Percentiles rank a stretch among this genome's conserved stretches.
These are phyloP conservation scores for Macropus fuliginosus DNA, from an alignment of 2,797 vertebrate species.

Conservation along the genomic window DNA sequence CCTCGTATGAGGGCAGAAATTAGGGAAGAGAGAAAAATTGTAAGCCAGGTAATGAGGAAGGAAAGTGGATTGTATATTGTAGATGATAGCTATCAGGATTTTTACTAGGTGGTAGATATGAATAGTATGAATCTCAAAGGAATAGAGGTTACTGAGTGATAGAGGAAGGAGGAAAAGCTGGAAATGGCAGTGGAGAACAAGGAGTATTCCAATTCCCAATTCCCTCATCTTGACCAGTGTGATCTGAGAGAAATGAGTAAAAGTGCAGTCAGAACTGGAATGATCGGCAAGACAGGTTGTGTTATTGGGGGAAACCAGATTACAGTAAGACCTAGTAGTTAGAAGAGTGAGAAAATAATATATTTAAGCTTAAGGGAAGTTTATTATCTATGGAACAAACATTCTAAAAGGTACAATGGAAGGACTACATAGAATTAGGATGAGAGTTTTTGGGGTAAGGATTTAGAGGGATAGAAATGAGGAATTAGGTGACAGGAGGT, in stretches of 20 bases:
- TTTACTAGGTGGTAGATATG: background rate
- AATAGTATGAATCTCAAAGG: background rate
- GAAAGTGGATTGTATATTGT: background rate
- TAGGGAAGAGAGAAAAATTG: background rate
- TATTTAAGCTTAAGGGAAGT: background rate
- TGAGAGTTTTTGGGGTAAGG: background rate
- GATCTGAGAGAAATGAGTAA: background rate
- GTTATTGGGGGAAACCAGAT: background rate
- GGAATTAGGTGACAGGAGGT: background rate
- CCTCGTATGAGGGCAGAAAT: background rate
- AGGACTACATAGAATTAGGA: background rate
- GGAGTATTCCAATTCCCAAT: background rate
- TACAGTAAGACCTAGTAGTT: background rate
- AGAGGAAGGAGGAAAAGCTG: background rate
- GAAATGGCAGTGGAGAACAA: background rate
- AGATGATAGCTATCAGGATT: background rate
- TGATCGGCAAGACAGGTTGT: background rate
- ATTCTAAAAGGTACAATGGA: background rate
- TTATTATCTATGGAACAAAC: background rate
- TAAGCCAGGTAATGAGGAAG: background rate
- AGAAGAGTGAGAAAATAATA: background rate
- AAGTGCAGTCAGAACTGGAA: background rate
- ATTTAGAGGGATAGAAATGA: background rate
- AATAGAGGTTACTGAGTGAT: background rate
- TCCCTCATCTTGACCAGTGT: background rate